Evolutionary conservation across 1,140 invertebrate genomes (phyloP).

Genomic region (Rhagoletis pomonella): DNA sequence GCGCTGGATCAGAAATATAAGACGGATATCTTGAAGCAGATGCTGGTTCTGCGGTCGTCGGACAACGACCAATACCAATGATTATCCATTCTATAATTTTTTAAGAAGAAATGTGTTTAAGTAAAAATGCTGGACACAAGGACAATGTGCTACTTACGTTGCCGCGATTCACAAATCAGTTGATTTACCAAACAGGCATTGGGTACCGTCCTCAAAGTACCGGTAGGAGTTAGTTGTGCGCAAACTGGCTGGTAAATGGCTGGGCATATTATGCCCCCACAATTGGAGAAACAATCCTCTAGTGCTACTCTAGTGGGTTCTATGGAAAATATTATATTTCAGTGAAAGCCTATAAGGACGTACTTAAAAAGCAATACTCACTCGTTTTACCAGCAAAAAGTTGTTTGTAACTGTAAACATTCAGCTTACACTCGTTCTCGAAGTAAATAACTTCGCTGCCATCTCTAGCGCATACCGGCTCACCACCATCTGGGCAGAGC

Average conservation of each 20-base stretch:
- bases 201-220: background rate
- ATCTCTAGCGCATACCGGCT: constrained; percentile 53
- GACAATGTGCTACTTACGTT: constrained; percentile 15
- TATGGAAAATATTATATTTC: background rate
- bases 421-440: constrained; percentile 54
- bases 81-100: constrained; percentile 53
- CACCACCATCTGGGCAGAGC: constrained; percentile 37
- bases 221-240: background rate
- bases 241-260: constrained; percentile 38
- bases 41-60: background rate
- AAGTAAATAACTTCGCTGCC: constrained; percentile 52
- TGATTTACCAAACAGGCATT: constrained; percentile 51
- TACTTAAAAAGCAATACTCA: constrained; percentile 12
- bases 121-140: too few relatives aligned
- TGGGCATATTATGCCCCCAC: constrained; percentile 21
- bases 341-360: too few relatives aligned
- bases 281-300: constrained; percentile 46
- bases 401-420: constrained; percentile 48
- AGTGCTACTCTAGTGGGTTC: constrained; percentile 2
- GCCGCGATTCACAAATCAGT: constrained; percentile 12
- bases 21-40: too few relatives aligned
- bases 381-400: constrained; percentile 26
- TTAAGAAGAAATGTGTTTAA: background rate
- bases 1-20: too few relatives aligned
- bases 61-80: constrained; percentile 20